Percentiles rank a stretch among this genome's conserved stretches.
Evolutionary conservation across 2,888 invertebrate genomes (phyloP).

Genomic region (Stenodera caucasica): DNA sequence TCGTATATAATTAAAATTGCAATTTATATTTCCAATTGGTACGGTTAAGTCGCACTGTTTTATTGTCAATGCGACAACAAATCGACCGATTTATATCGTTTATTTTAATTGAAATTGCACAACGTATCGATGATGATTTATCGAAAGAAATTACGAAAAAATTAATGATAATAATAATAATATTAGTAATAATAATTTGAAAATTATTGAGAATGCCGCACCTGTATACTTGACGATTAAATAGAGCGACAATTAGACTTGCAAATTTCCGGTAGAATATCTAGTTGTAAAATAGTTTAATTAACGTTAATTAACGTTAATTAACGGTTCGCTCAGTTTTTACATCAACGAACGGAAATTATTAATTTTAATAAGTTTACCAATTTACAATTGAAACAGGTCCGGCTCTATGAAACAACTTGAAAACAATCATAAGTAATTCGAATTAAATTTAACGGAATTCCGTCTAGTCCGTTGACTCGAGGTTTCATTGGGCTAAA

Average conservation of each 20-base stretch:
- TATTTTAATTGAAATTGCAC: conserved; percentile 46
- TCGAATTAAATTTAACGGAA: too few species aligned
- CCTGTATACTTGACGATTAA: not conserved
- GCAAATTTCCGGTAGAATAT: conserved; percentile 16
- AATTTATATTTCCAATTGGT: conserved; percentile 51
- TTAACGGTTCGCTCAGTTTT: not conserved
- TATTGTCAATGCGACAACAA: conserved; percentile 43
- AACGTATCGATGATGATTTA: conserved; percentile 31
- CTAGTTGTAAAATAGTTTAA: not conserved
- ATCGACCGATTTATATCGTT: conserved; percentile 44
- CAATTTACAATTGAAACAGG: too few species aligned
- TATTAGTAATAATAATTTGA: too few species aligned
- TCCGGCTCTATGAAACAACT: too few species aligned
- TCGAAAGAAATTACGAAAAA: conserved; percentile 21
- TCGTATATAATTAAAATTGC: conserved; percentile 53
- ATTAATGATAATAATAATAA: too few species aligned
- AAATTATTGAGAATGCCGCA: too few species aligned
- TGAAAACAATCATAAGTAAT: too few species aligned
- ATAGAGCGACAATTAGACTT: conserved; percentile 21
- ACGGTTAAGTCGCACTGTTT: conserved; percentile 37
- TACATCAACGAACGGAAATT: not conserved
- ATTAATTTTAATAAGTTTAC: not conserved
- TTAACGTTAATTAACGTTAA: not conserved
- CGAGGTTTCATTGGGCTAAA: too few species aligned
- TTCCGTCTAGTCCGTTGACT: too few species aligned